Base-by-base conservation (phyloP, 2,113 vertebrate genomes). In the Eupsittula cactorum region DNA sequence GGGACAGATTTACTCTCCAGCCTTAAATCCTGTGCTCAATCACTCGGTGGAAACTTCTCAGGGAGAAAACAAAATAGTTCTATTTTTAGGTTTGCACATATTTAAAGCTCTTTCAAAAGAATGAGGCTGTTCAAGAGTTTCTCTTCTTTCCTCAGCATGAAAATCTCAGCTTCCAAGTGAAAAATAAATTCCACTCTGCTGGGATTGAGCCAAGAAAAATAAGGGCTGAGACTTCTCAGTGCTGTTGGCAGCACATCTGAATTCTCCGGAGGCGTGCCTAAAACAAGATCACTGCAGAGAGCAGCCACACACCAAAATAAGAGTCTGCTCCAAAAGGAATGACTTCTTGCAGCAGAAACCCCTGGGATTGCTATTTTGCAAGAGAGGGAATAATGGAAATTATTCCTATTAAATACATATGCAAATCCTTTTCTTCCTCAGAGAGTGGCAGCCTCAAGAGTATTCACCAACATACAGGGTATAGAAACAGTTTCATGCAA, bases 141-240 rank as follows among this genome's bases (percentile, higher is more conserved):
- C 81, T 82, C 75, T 67, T n/a, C 65, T 97, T 93, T 42, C 78
- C 65, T 89, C 94, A 19, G 65, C 29, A 96, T 5, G 31, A 96
- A 88, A 95, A 94, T 96, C 68, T 97, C 86, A 88, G 94, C 96
- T 97, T 82, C 80, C 83, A 88, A 97, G 88, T 96, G 97, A 97
- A 97, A 97, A 97, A 97, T 91, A 97, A 97, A 97, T 95, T 98
- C 94, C 91, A 95, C 91, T 97, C 87, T 50, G 76, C 86, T 95
- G 92, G 86, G 96, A 92, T 2, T 13, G 29, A 94, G 76, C 97
- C 98, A 98, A 98, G 94, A 93, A 97, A 97, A 98, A 98, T 93
- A 98, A 97, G 95, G 95, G 57, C 92, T 88, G 92, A 97, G 88
- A 94, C 96, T 93, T 97, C 96, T 95, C 93, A 64, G 87, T 39